These are phyloP conservation scores for Drosophila greeni DNA, from an alignment of 2,888 invertebrate genomes.

Conservation along the genomic window DNA sequence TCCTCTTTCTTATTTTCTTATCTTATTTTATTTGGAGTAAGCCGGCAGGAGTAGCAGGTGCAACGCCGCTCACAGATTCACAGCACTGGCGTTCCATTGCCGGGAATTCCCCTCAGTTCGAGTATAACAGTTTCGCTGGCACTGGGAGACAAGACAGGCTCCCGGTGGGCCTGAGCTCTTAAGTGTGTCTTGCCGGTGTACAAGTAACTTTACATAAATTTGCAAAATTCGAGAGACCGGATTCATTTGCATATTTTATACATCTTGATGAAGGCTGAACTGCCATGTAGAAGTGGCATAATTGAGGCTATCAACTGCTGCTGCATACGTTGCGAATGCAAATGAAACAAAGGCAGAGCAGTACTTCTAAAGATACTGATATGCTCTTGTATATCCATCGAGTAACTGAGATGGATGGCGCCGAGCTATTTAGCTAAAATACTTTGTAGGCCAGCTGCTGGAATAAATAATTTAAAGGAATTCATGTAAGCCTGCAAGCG, in stretches of 20 bases:
- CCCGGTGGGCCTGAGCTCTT: constrained; percentile 8
- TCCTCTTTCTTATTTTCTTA: constrained; percentile 9
- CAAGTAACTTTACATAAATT: constrained; percentile 59
- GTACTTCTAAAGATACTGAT: neutral
- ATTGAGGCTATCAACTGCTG: constrained; percentile 60
- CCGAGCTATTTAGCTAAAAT: constrained; percentile 24
- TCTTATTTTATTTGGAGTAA: constrained; percentile 9
- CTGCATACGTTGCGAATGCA: constrained; percentile 49
- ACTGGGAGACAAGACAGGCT: neutral
- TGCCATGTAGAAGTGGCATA: constrained; percentile 40
- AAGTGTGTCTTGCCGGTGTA: constrained; percentile 8
- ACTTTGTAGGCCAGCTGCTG: neutral
- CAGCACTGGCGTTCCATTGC: constrained; percentile 20
- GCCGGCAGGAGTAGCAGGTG: constrained; percentile 6
- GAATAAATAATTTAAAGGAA: constrained; percentile 21
- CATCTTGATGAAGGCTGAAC: constrained; percentile 42
- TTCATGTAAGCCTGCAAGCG: constrained; percentile 4
- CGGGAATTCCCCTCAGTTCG: neutral
- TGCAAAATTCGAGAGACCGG: constrained; percentile 52
- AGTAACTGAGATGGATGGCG: constrained; percentile 4
- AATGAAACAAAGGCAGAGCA: constrained; percentile 38
- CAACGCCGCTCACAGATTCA: neutral
- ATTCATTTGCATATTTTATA: constrained; percentile 66
- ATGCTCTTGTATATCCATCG: neutral
- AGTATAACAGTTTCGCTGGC: constrained; percentile 31